Percentiles rank a stretch among this genome's conserved stretches.
Conservation (phyloP, 2,888 invertebrate species). For the Ptilodon capucinus region DNA sequence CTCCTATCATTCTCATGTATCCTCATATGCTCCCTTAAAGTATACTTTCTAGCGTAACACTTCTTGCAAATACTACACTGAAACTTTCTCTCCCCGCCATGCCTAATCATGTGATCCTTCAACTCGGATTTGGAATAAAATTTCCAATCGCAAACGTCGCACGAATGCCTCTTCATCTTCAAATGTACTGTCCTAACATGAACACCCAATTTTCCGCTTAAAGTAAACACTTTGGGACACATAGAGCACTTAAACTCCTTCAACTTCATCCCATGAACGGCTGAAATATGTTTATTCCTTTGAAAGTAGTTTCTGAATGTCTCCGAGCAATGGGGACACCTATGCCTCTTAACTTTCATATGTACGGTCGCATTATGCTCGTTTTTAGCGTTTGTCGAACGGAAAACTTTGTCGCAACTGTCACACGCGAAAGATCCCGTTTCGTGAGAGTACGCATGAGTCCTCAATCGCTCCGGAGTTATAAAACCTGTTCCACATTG, state of each 20-base stretch:
- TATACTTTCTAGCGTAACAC: slow-evolving; percentile 72
- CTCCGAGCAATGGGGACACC: slow-evolving; percentile 69
- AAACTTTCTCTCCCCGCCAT: slow-evolving; percentile 76
- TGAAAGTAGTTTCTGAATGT: slow-evolving; percentile 71
- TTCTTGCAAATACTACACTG: slow-evolving; percentile 78
- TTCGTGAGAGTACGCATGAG: slow-evolving; percentile 64
- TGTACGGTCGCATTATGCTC: slow-evolving; percentile 77
- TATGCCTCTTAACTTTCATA: slow-evolving; percentile 67
- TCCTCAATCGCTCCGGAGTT: slow-evolving; percentile 62
- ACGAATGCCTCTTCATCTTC: slow-evolving; percentile 68
- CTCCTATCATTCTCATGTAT: slow-evolving; percentile 69
- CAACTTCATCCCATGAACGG: slow-evolving; percentile 62
- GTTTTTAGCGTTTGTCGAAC: slow-evolving; percentile 69
- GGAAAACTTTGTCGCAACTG: slow-evolving; percentile 74
- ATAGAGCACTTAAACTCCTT: slow-evolving; percentile 69
- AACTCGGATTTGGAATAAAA: slow-evolving; percentile 79
- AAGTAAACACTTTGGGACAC: slow-evolving; percentile 65
- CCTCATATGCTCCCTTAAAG: slow-evolving; percentile 69
- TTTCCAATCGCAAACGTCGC: slow-evolving; percentile 77
- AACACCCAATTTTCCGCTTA: slow-evolving; percentile 65
- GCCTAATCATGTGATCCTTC: slow-evolving; percentile 79
- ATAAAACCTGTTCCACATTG: slow-evolving; percentile 71
- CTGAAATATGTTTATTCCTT: slow-evolving; percentile 65
- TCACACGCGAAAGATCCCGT: slow-evolving; percentile 68
- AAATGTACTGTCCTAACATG: slow-evolving; percentile 70